Base-by-base conservation (phyloP, 1,140 invertebrate genomes). In the Micrasema minimum region DNA sequence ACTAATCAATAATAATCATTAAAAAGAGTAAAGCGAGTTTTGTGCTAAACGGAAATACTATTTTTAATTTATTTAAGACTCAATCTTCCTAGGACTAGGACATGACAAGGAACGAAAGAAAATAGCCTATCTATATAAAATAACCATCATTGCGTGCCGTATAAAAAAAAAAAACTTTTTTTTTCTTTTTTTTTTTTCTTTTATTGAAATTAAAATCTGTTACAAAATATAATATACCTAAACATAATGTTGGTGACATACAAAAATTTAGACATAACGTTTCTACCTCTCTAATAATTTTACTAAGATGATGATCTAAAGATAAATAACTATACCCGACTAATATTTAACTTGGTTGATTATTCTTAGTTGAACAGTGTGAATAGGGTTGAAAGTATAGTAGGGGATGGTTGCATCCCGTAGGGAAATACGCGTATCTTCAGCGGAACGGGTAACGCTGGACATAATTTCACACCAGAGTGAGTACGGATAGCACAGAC, bases 381-480 rank as follows among this genome's bases (percentile, higher is more conserved):
- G n/a, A n/a, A n/a, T n/a, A n/a, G n/a, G n/a, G n/a, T n/a, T n/a
- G 43, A 14, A 45, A 45, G n/a, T 9, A 45, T 45, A 45, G 18
- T n/a, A 7, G 31, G 53, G n/a, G 14, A n/a, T 5, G 31, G 6
- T 35, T 2, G n/a, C 26, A 57, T 2, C 14, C 53, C 53, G n/a
- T 16, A 14, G 53, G 53, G 31, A 57, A 57, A 16, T n/a, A 18
- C 53, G n/a, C 53, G 53, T 37, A 57, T 57, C 31, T 57, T n/a
- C n/a, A n/a, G 53, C 16, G 11, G 23, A 57, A n/a, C 23, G 53
- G n/a, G n/a, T n/a, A n/a, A n/a, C 14, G 37, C 53, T 16, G 53
- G 26, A 35, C 26, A 57, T 57, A 14, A 57, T 57, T 57, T 57
- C 53, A 57, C 53, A 57, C 23, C 53, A 31, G 53, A 35, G 7